Evolutionary conservation across 2,113 vertebrate genomes (phyloP).

Genomic region (Leptobrachium leishanense): DNA sequence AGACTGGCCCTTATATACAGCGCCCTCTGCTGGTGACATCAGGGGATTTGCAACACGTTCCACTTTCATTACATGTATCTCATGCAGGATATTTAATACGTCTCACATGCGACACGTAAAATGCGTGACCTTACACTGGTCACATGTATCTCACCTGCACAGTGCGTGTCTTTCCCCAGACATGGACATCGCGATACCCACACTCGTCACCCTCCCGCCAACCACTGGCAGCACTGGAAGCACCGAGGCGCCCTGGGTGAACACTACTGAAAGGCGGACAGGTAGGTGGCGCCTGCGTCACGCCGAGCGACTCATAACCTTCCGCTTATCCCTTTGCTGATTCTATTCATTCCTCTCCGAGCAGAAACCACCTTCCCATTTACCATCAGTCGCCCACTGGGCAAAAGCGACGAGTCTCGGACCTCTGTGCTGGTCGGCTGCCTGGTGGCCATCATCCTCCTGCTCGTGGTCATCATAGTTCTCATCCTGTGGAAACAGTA

Average conservation of each 20-base stretch:
- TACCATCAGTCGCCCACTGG: constrained; percentile 61
- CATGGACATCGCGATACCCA: constrained; percentile 61
- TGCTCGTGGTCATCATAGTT: constrained; percentile 83
- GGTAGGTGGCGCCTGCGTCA: constrained; percentile 52
- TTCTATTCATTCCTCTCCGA: background rate
- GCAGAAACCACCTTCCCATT: constrained; percentile 64
- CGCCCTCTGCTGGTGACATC: too few species aligned
- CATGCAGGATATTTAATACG: too few species aligned
- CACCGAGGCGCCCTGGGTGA: constrained; percentile 8
- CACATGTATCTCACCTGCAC: background rate
- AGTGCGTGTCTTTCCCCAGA: constrained; percentile 56
- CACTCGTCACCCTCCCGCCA: constrained; percentile 41
- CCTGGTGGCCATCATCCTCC: constrained; percentile 87
- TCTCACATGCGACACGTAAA: too few species aligned
- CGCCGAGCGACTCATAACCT: background rate
- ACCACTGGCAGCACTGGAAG: constrained; percentile 54
- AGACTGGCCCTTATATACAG: too few species aligned
- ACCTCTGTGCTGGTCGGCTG: constrained; percentile 84
- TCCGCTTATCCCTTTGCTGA: background rate
- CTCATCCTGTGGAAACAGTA: constrained; percentile 90
- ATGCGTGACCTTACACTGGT: too few species aligned
- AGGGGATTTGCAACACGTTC: too few species aligned
- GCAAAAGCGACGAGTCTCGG: constrained; percentile 65
- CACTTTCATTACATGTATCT: too few species aligned
- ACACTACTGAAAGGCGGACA: constrained; percentile 55